Percentiles rank a stretch among this genome's conserved stretches.
phyloP scores from a whole-genome alignment of 2,113 vertebrate genomes.

The Apteryx mantelli region DNA sequence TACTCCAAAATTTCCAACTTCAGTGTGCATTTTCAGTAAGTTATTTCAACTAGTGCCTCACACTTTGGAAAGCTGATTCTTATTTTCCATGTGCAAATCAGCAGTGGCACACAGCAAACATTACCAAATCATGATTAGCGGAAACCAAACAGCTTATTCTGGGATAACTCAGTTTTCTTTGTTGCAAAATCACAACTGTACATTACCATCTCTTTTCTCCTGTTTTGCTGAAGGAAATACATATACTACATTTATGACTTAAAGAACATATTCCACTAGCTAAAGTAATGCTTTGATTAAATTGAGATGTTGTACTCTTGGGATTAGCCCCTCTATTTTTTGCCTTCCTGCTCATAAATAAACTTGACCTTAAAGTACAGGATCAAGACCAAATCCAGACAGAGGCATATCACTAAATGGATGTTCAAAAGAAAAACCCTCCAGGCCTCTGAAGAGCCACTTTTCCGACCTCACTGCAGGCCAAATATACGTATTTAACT shows the following conservation, averaged over 20 bases:
- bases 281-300: background rate
- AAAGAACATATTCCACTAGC: background rate
- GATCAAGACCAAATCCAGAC: background rate
- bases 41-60: background rate
- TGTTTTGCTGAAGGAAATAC: background rate
- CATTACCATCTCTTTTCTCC: background rate
- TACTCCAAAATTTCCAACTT: background rate
- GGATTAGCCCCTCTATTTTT: background rate
- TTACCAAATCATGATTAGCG: background rate
- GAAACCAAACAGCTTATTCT: background rate
- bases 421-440: background rate
- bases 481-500: background rate
- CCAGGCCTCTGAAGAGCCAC: background rate
- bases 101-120: background rate
- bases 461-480: background rate
- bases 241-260: background rate
- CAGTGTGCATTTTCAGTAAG: background rate
- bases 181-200: background rate
- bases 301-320: background rate
- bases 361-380: background rate
- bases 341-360: background rate
- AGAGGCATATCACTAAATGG: background rate
- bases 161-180: background rate
- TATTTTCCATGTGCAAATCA: background rate
- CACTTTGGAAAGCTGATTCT: background rate